Evolutionary conservation across 2,113 vertebrate species (phyloP).

Genomic region (Hydropotes inermis): DNA sequence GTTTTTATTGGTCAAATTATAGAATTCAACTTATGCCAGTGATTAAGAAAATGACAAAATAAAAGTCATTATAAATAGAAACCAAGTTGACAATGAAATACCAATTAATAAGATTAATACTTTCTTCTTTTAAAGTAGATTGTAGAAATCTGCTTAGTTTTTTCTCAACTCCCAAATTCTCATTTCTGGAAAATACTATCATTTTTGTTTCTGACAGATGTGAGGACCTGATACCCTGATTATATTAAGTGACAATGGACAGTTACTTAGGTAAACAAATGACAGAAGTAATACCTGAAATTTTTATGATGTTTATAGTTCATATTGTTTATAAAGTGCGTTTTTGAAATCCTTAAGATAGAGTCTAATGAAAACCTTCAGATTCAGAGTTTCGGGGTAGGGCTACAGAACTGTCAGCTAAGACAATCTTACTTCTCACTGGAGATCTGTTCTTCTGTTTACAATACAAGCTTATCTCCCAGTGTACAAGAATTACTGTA

Average conservation of each 20-base stretch:
- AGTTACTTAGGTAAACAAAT: background rate
- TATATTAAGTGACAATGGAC: background rate
- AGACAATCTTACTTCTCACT: background rate
- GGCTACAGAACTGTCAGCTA: background rate
- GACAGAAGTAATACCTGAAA: background rate
- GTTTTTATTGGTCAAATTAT: slow-evolving; percentile 50
- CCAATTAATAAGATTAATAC: slow-evolving; percentile 39
- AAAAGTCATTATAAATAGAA: slow-evolving; percentile 45
- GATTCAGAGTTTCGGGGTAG: background rate
- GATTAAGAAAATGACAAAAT: slow-evolving; percentile 55
- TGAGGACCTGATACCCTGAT: background rate
- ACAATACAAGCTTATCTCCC: background rate
- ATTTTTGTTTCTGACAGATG: background rate
- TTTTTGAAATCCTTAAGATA: background rate
- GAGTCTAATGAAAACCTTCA: background rate
- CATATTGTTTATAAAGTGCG: background rate
- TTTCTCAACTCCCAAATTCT: background rate
- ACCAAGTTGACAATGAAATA: background rate
- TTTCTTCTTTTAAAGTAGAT: background rate
- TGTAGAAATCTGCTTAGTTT: background rate
- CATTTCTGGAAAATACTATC: slow-evolving; percentile 38
- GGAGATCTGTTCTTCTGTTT: background rate
- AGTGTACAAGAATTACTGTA: background rate
- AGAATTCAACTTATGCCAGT: slow-evolving; percentile 46
- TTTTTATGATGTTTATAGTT: background rate